Evolutionary conservation across 1,140 invertebrate genomes (phyloP).

Genomic region (Drosophila obscura): DNA sequence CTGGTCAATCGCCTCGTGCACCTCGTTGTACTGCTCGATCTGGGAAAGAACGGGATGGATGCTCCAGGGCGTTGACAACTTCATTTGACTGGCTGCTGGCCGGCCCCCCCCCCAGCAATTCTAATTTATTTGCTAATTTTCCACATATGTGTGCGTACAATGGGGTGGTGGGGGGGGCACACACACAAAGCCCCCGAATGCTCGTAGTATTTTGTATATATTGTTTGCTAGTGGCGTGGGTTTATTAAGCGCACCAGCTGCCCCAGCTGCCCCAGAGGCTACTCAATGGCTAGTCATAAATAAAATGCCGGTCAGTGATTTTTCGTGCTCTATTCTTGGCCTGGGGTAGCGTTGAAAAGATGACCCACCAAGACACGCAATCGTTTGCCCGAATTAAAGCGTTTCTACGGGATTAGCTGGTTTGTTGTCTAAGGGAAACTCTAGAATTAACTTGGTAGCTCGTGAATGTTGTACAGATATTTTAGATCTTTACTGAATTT

Average conservation of each 20-base stretch:
- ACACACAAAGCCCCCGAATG: neutral
- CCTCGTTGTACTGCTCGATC: conserved; percentile 79
- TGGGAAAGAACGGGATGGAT: conserved; percentile 18
- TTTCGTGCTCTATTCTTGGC: conserved; percentile 28
- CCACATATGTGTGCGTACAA: conserved; percentile 38
- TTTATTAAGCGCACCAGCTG: conserved; percentile 79
- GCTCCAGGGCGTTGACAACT: conserved; percentile 51
- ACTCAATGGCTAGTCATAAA: conserved; percentile 75
- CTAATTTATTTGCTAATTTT: conserved; percentile 78
- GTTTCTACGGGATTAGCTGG: no score
- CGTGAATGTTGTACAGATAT: no score
- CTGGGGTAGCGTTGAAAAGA: conserved; percentile 11
- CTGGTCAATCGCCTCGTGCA: conserved; percentile 77
- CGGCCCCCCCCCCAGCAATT: neutral
- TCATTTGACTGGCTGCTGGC: conserved; percentile 31
- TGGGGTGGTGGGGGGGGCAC: neutral
- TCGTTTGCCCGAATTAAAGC: no score
- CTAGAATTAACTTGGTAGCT: no score
- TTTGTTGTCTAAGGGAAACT: no score
- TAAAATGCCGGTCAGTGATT: conserved; percentile 74
- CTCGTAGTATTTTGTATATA: conserved; percentile 7
- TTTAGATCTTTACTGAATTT: no score
- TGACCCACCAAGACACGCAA: no score
- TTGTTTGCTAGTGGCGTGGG: conserved; percentile 19
- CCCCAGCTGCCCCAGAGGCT: conserved; percentile 56